Conservation (phyloP, 2,888 invertebrate genomes). For the Pelosia muscerda region DNA sequence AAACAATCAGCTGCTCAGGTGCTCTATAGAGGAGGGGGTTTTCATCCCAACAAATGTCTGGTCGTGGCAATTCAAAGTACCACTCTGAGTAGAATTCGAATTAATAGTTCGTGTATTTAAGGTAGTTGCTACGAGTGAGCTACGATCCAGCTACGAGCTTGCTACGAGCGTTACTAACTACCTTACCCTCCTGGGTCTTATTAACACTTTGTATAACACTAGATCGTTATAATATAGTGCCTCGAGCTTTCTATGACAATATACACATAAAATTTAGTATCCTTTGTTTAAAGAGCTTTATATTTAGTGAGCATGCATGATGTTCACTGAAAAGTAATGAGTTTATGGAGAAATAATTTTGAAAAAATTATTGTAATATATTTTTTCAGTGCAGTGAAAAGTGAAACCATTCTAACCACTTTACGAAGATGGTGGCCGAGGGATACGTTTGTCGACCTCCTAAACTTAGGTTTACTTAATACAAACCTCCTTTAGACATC, state of each 20-base stretch:
- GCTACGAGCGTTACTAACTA: conserved; percentile 11
- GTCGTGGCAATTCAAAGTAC: not conserved
- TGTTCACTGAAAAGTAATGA: no score
- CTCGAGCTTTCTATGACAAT: not conserved
- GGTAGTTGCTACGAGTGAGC: conserved; percentile 3
- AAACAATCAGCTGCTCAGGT: not conserved
- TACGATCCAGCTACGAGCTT: conserved; percentile 11
- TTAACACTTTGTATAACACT: conserved; percentile 10
- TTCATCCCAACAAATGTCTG: no score
- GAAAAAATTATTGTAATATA: no score
- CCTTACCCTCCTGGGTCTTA: conserved; percentile 10
- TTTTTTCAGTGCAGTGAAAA: not conserved
- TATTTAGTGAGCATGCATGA: no score
- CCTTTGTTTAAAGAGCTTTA: no score
- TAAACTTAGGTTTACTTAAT: not conserved
- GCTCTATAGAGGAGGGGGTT: no score
- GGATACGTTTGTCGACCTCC: not conserved
- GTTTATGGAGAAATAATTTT: no score
- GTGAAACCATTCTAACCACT: not conserved
- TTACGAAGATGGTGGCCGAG: not conserved
- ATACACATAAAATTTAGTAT: not conserved
- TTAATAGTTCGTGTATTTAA: not conserved
- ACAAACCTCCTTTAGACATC: no score
- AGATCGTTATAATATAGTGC: not conserved
- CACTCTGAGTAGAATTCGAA: not conserved